Percentiles rank a stretch among this genome's conserved stretches.
Conservation (phyloP, 2,888 invertebrate species). For the Acleris cristana region DNA sequence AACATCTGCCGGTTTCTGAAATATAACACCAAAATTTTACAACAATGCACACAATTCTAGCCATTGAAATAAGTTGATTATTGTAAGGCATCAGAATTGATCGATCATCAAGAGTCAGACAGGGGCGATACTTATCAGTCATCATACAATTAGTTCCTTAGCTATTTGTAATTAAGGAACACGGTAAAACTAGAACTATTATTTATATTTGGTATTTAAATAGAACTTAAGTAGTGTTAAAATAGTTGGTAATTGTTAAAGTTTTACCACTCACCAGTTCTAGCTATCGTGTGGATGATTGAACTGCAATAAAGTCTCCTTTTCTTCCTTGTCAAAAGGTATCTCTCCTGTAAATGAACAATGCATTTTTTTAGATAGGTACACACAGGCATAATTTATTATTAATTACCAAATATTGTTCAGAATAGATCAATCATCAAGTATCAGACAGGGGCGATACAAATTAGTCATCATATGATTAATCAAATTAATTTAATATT, state of each 20-base stretch:
- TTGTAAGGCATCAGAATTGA: conserved; percentile 46
- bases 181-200: no score
- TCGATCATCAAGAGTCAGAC: conserved; percentile 60
- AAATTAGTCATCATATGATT: conserved; percentile 47
- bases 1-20: no score
- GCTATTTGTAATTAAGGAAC: neutral
- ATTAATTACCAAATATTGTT: conserved; percentile 25
- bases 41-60: no score
- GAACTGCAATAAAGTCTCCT: no score
- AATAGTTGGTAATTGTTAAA: no score
- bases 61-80: no score
- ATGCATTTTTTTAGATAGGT: neutral
- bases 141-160: conserved; percentile 42
- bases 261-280: no score
- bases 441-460: conserved; percentile 61
- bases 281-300: no score
- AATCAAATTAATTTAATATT: neutral
- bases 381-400: neutral
- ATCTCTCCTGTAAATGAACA: neutral
- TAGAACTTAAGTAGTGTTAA: no score
- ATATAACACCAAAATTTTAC: no score
- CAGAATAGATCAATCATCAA: conserved; percentile 59
- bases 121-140: conserved; percentile 56
- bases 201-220: no score
- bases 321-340: no score